A percentile compares a stretch with the other conserved stretches of the same genome.
These are phyloP conservation scores for Zoanthus sansibaricus DNA, from an alignment of 92 coral and sea anemone species.

Conservation along the genomic window DNA sequence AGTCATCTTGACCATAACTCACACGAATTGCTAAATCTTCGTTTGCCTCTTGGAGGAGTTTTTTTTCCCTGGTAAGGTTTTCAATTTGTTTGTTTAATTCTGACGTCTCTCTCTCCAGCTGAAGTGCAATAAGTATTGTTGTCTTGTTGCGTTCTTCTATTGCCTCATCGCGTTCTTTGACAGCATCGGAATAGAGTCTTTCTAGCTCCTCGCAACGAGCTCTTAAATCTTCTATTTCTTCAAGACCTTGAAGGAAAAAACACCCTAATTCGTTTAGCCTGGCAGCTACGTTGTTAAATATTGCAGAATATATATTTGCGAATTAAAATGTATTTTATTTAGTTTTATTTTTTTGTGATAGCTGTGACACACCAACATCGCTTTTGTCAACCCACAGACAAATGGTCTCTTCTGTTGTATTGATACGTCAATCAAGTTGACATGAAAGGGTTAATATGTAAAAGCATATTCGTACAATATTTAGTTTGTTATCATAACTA, in stretches of 20 bases:
- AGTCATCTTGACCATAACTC: constrained; percentile 75
- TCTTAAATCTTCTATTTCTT: constrained; percentile 80
- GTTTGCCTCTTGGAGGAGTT: constrained; percentile 65
- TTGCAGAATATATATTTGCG: too few relatives aligned
- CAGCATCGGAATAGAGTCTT: constrained; percentile 75
- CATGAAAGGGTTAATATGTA: too few relatives aligned
- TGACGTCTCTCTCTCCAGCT: constrained; percentile 79
- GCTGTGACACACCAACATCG: too few relatives aligned
- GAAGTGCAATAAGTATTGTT: constrained; percentile 84
- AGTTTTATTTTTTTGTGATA: too few relatives aligned
- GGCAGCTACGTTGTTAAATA: too few relatives aligned
- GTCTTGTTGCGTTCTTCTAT: constrained; percentile 88
- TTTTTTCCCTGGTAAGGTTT: constrained; percentile 56
- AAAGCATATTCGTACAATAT: too few relatives aligned
- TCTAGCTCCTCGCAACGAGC: constrained; percentile 73
- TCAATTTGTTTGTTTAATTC: constrained; percentile 72
- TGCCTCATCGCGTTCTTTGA: constrained; percentile 80
- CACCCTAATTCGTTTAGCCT: background rate
- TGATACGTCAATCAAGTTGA: too few relatives aligned
- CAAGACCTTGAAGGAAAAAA: constrained; percentile 61
- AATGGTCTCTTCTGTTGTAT: too few relatives aligned
- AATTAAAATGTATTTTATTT: too few relatives aligned
- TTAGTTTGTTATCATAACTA: too few relatives aligned
- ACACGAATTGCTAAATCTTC: constrained; percentile 79
- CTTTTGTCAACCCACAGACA: too few relatives aligned